Percentiles rank a stretch among this genome's conserved stretches.
Conservation (phyloP, 2,888 invertebrate genomes). For the Glaucopsyche alexis region DNA sequence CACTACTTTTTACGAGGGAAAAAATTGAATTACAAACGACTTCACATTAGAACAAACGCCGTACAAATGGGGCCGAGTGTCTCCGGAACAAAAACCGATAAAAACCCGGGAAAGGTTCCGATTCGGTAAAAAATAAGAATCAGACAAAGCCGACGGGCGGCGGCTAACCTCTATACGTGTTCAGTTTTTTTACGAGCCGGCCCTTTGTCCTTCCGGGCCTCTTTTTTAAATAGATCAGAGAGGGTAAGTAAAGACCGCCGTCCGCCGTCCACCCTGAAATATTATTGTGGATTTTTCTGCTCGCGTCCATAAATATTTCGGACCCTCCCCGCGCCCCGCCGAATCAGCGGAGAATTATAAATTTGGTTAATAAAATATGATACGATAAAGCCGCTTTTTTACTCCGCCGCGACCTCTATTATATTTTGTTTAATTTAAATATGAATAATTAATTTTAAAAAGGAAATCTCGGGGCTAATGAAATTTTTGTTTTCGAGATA, state of each 20-base stretch:
- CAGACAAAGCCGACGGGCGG: conserved; percentile 71
- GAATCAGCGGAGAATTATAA: conserved; percentile 78
- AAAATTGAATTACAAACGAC: conserved; percentile 76
- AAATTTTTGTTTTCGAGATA: conserved; percentile 80
- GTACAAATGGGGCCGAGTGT: conserved; percentile 61
- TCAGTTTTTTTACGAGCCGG: conserved; percentile 75
- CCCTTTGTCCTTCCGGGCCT: conserved; percentile 78
- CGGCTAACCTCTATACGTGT: conserved; percentile 74
- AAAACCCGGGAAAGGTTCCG: conserved; percentile 76
- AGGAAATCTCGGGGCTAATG: conserved; percentile 78
- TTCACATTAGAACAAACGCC: conserved; percentile 73
- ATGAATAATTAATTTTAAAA: conserved; percentile 80
- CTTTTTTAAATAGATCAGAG: conserved; percentile 80
- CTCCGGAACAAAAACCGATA: conserved; percentile 80
- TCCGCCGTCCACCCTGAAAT: conserved; percentile 75
- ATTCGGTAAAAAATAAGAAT: conserved; percentile 80
- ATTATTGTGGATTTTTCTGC: conserved; percentile 80
- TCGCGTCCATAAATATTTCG: conserved; percentile 79
- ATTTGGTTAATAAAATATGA: conserved; percentile 80
- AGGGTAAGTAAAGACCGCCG: conserved; percentile 73
- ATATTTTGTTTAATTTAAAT: conserved; percentile 80
- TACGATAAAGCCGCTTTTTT: conserved; percentile 76
- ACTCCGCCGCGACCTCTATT: conserved; percentile 69
- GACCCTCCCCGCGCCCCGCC: conserved; percentile 50
- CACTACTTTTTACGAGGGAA: conserved; percentile 57